Evolutionary conservation across 2,797 vertebrate genomes (phyloP).

Genomic region (Acanthurus lineatus): DNA sequence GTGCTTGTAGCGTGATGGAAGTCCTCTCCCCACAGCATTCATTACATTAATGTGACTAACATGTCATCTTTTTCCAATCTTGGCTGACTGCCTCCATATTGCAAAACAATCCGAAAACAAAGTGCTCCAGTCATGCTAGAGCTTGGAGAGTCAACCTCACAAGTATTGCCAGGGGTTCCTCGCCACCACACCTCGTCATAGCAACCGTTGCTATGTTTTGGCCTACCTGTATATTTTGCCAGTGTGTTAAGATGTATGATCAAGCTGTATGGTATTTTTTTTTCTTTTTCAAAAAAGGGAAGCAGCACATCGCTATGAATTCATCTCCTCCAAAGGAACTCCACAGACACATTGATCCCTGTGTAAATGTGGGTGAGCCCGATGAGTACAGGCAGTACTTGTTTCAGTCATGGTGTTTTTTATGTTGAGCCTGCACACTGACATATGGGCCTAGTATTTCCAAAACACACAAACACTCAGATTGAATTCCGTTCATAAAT

Average conservation of each 20-base stretch:
- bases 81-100: slow-evolving; percentile 42
- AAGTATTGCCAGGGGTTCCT: slow-evolving; percentile 44
- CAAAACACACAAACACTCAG: slow-evolving; percentile 27
- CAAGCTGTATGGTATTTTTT: slow-evolving; percentile 51
- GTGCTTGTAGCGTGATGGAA: slow-evolving; percentile 4
- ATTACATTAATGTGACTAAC: slow-evolving; percentile 48
- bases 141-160: slow-evolving; percentile 44
- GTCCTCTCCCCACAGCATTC: slow-evolving; percentile 35
- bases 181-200: slow-evolving; percentile 63
- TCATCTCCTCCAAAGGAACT: slow-evolving; percentile 9
- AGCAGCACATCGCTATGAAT: slow-evolving; percentile 16
- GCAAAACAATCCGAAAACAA: slow-evolving; percentile 66
- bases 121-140: slow-evolving; percentile 53
- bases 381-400: slow-evolving; percentile 25
- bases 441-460: slow-evolving; percentile 34
- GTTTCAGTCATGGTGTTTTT: slow-evolving; percentile 30
- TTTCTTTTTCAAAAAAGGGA: slow-evolving; percentile 3
- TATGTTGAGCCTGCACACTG: slow-evolving; percentile 31
- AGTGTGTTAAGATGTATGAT: slow-evolving; percentile 43
- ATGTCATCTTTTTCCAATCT: slow-evolving; percentile 53
- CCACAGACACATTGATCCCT: slow-evolving; percentile 42
- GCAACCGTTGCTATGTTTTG: slow-evolving; percentile 81
- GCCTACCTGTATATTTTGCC: slow-evolving; percentile 63
- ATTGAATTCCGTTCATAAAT: slow-evolving; percentile 42
- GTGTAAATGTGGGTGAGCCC: slow-evolving; percentile 51